These are phyloP conservation scores for Stigmatopora argus DNA, from an alignment of 2,113 vertebrate genomes.

Conservation along the genomic window DNA sequence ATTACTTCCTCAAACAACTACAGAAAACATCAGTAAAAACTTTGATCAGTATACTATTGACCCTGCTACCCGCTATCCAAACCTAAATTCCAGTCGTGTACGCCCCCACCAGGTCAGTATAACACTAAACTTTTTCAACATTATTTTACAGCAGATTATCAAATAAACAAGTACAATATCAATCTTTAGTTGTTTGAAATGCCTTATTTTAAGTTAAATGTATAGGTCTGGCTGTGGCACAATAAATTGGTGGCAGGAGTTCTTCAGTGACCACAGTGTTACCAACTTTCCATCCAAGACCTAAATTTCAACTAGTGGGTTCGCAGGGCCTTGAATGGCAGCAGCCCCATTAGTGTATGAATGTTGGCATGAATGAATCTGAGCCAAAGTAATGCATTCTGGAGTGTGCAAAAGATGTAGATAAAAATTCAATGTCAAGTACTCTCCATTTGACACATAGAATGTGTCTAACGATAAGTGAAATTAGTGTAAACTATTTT, in stretches of 20 bases:
- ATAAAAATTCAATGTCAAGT: too few relatives aligned
- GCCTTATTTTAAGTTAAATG: neutral
- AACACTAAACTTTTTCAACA: neutral
- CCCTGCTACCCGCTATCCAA: slow-evolving; percentile 87
- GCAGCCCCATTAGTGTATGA: too few relatives aligned
- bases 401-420: too few relatives aligned
- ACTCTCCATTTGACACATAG: too few relatives aligned
- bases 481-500: neutral
- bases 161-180: neutral
- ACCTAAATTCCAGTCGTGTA: slow-evolving; percentile 87
- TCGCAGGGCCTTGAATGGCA: too few relatives aligned
- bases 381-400: too few relatives aligned
- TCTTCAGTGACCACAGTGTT: too few relatives aligned
- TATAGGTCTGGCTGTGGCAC: neutral
- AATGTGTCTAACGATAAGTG: too few relatives aligned
- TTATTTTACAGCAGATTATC: neutral
- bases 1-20: slow-evolving; percentile 91
- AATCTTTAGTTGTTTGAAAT: neutral
- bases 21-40: slow-evolving; percentile 95
- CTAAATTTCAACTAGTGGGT: too few relatives aligned
- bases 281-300: too few relatives aligned
- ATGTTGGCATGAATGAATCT: too few relatives aligned
- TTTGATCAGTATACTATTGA: slow-evolving; percentile 93
- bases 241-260: too few relatives aligned
- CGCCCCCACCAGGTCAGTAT: slow-evolving; percentile 84